These are phyloP conservation scores for Blomia tropicalis DNA, from an alignment of 2,888 invertebrate species.

Conservation along the genomic window DNA sequence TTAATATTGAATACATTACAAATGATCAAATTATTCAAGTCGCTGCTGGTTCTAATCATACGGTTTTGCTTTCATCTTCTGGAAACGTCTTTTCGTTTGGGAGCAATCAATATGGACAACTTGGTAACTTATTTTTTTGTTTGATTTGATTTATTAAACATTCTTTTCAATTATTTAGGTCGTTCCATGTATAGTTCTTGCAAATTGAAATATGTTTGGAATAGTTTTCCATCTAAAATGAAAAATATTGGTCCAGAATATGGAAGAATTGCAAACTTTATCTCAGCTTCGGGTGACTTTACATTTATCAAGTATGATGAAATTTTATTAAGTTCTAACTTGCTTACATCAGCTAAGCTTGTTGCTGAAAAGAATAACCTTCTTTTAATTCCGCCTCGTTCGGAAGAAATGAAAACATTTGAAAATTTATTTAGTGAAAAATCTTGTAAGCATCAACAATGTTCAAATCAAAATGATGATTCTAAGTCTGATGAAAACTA, in stretches of 20 bases:
- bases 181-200: not conserved
- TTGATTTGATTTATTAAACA: not conserved
- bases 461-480: not conserved
- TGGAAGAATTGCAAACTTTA: conserved; percentile 77
- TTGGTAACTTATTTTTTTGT: conserved; percentile 38
- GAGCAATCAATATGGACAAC: conserved; percentile 56
- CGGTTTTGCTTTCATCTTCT: conserved; percentile 64
- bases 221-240: conserved; percentile 53
- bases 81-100: conserved; percentile 89
- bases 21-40: conserved; percentile 49
- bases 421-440: not conserved
- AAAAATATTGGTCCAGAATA: conserved; percentile 66
- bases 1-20: conserved; percentile 47
- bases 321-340: conserved; percentile 74
- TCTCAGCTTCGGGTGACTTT: conserved; percentile 87
- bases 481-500: too few species aligned
- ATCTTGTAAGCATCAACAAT: not conserved
- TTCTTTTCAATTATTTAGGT: not conserved
- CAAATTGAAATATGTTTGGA: conserved; percentile 35
- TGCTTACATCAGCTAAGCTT: conserved; percentile 67
- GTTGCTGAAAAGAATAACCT: conserved; percentile 71
- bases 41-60: conserved; percentile 90
- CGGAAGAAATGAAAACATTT: not conserved
- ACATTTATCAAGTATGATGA: conserved; percentile 84
- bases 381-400: conserved; percentile 37